Conservation (phyloP, 1,140 invertebrate species). For the Pectinophora gossypiella region DNA sequence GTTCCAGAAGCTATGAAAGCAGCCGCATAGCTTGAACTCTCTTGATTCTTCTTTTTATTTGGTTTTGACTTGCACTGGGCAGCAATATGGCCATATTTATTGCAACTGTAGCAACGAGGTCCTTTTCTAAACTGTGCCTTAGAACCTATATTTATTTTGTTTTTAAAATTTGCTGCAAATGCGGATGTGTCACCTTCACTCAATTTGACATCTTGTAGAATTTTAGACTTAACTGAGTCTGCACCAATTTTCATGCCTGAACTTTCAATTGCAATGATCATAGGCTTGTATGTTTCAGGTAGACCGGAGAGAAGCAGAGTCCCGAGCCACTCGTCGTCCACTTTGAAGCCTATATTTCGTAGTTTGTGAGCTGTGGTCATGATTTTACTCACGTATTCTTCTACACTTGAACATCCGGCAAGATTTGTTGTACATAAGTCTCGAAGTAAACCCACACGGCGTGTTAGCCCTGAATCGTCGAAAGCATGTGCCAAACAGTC, state of each 20-base stretch:
- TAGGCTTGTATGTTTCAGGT: slow-evolving; percentile 37
- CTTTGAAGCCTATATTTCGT: slow-evolving; percentile 24
- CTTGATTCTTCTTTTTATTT: no score
- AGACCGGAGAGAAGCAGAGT: neutral
- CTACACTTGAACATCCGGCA: slow-evolving; percentile 18
- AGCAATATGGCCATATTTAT: neutral
- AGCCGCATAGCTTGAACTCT: no score
- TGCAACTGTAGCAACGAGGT: no score
- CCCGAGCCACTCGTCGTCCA: slow-evolving; percentile 24
- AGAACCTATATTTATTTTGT: neutral
- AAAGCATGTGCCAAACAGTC: slow-evolving; percentile 26
- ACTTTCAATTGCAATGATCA: slow-evolving; percentile 41
- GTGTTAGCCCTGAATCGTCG: slow-evolving; percentile 32
- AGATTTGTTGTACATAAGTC: slow-evolving; percentile 20
- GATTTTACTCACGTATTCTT: slow-evolving; percentile 26
- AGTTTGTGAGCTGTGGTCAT: slow-evolving; percentile 36
- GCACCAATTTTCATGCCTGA: slow-evolving; percentile 22
- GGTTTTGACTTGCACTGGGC: neutral
- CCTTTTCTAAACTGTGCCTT: neutral
- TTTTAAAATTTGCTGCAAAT: neutral
- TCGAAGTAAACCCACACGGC: slow-evolving; percentile 28
- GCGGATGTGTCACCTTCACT: neutral
- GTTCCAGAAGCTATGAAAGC: no score
- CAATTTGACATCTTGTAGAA: slow-evolving; percentile 33
- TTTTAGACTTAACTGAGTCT: slow-evolving; percentile 37